Conservation (phyloP, 2,113 vertebrate species). For the Xiphophorus couchianus region DNA sequence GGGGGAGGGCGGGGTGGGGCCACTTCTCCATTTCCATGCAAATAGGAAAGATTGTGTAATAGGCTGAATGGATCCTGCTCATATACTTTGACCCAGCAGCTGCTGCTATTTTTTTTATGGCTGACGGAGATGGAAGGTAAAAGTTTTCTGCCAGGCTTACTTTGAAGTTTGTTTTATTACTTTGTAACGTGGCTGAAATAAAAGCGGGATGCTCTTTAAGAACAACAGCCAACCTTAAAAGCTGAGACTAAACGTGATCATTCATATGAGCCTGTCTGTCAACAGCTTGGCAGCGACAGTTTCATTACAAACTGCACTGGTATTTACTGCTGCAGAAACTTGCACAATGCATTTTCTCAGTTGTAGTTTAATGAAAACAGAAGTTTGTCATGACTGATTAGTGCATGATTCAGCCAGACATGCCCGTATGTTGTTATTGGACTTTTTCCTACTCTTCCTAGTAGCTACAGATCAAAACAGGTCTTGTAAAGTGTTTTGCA, state of each 20-base stretch:
- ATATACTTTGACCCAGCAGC: constrained; percentile 22
- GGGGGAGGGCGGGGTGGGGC: constrained; percentile 6
- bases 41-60: constrained; percentile 42
- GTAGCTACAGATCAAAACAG: background rate
- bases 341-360: constrained; percentile 38
- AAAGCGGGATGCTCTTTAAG: constrained; percentile 44
- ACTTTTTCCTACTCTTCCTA: too few species aligned
- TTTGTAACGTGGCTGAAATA: constrained; percentile 45
- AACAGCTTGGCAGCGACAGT: constrained; percentile 5
- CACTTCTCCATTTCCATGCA: constrained; percentile 22
- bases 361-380: constrained; percentile 26
- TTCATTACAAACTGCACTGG: constrained; percentile 33
- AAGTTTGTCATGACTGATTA: constrained; percentile 27
- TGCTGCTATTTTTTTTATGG: constrained; percentile 47
- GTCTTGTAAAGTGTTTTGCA: background rate
- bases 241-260: constrained; percentile 36
- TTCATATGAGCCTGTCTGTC: constrained; percentile 34
- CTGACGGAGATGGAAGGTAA: constrained; percentile 31
- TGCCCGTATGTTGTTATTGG: constrained; percentile 15
- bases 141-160: constrained; percentile 15
- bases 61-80: constrained; percentile 18
- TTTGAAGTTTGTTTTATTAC: constrained; percentile 47
- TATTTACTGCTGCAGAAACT: constrained; percentile 3
- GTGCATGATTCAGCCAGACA: constrained; percentile 8
- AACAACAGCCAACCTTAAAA: constrained; percentile 45